Evolutionary conservation across 2,888 invertebrate genomes (phyloP).

Genomic region (Lasioglossum calceatum): DNA sequence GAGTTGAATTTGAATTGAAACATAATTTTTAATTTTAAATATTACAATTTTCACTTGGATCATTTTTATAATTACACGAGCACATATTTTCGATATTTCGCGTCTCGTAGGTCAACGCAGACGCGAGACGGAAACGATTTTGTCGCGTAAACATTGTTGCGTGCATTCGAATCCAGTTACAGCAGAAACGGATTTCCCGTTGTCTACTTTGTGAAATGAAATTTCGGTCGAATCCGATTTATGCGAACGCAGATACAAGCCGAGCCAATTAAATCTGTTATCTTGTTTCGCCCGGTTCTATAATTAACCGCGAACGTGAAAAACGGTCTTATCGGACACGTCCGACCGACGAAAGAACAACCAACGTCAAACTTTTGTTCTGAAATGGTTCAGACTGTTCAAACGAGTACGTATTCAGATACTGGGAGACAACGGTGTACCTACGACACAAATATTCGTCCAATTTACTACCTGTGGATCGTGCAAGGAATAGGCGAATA

Average conservation of each 20-base stretch:
- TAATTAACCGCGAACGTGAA: conserved; percentile 38
- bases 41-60: no score
- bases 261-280: conserved; percentile 38
- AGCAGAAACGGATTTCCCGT: neutral
- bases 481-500: neutral
- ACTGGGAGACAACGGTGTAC: no score
- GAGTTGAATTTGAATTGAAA: no score
- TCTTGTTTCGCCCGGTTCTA: conserved; percentile 35
- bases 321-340: conserved; percentile 31
- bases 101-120: neutral
- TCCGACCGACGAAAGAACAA: neutral
- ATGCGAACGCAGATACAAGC: conserved; percentile 1
- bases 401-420: no score
- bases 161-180: neutral
- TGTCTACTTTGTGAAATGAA: conserved; percentile 31
- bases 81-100: neutral
- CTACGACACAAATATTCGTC: neutral
- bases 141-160: neutral
- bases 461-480: neutral
- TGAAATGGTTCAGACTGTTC: neutral
- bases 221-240: conserved; percentile 24
- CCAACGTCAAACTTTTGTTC: neutral
- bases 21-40: no score
- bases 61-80: no score
- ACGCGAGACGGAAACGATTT: neutral